These are phyloP conservation scores for Lutraria lutraria DNA, from an alignment of 2,888 invertebrate species.

Conservation along the genomic window DNA sequence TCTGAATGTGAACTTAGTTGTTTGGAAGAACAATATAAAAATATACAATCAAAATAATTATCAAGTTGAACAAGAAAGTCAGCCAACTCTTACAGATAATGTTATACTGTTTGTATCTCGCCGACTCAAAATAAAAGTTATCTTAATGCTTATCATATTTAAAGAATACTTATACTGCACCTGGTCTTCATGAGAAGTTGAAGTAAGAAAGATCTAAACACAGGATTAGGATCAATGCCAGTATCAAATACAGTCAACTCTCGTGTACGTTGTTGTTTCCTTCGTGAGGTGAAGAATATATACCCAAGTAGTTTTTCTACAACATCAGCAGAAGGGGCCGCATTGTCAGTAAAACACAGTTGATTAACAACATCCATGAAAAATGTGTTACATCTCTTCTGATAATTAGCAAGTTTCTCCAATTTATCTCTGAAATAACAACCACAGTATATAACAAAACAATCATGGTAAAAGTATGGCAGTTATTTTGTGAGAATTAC, in stretches of 20 bases:
- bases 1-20: too few relatives aligned
- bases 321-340: conserved; percentile 54
- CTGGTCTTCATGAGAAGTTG: conserved; percentile 78
- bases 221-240: conserved; percentile 81
- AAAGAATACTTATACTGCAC: conserved; percentile 49
- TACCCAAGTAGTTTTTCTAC: conserved; percentile 50
- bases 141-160: too few relatives aligned
- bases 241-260: conserved; percentile 75
- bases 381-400: conserved; percentile 72
- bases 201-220: conserved; percentile 80
- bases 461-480: neutral
- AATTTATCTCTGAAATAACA: conserved; percentile 30
- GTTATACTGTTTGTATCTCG: neutral
- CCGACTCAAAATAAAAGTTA: neutral
- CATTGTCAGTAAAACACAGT: conserved; percentile 59
- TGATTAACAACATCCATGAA: conserved; percentile 79
- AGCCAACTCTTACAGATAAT: neutral
- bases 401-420: conserved; percentile 47
- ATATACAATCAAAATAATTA: too few relatives aligned
- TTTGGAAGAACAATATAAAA: too few relatives aligned
- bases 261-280: conserved; percentile 59
- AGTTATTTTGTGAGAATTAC: neutral
- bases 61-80: too few relatives aligned
- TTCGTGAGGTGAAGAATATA: conserved; percentile 34
- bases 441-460: neutral